Conservation (phyloP, 1,140 invertebrate species). For the Drosophila arawakana region DNA sequence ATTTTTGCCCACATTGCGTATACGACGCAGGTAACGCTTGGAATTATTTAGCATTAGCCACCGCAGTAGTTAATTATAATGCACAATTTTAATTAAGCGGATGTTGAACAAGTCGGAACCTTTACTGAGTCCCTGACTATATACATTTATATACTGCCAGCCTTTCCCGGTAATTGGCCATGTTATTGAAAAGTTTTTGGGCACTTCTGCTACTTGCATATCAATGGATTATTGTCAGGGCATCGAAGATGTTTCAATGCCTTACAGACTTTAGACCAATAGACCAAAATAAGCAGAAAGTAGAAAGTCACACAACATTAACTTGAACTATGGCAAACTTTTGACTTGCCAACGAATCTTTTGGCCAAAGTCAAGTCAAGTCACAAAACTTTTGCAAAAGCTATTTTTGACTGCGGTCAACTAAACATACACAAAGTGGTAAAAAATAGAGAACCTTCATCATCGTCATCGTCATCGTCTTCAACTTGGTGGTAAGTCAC, state of each 20-base stretch:
- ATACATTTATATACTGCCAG: slow-evolving; percentile 18
- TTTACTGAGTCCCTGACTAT: not conserved
- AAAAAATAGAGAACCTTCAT: slow-evolving; percentile 4
- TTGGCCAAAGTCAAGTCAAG: slow-evolving; percentile 32
- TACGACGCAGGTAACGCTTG: slow-evolving; percentile 42
- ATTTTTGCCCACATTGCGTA: slow-evolving; percentile 54
- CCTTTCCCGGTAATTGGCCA: slow-evolving; percentile 61
- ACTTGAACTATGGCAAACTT: slow-evolving; percentile 82
- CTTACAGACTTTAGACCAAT: slow-evolving; percentile 43
- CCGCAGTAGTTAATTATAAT: slow-evolving; percentile 65
- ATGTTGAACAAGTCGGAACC: slow-evolving; percentile 9
- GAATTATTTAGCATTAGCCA: slow-evolving; percentile 56
- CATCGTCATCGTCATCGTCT: not conserved
- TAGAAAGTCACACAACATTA: slow-evolving; percentile 81
- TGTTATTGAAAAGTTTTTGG: slow-evolving; percentile 71
- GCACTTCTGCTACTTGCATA: slow-evolving; percentile 38
- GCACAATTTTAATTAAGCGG: slow-evolving; percentile 70
- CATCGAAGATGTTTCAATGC: slow-evolving; percentile 71
- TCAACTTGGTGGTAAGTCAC: slow-evolving; percentile 17
- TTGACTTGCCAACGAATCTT: slow-evolving; percentile 68
- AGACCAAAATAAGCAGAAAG: slow-evolving; percentile 4
- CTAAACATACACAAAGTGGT: slow-evolving; percentile 76
- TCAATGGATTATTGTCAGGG: slow-evolving; percentile 53
- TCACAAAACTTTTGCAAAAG: slow-evolving; percentile 68
- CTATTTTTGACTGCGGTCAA: slow-evolving; percentile 82